Percentiles rank a stretch among this genome's conserved stretches.
Evolutionary conservation across 2,888 invertebrate genomes (phyloP).

Genomic region (Brachycybe producta): DNA sequence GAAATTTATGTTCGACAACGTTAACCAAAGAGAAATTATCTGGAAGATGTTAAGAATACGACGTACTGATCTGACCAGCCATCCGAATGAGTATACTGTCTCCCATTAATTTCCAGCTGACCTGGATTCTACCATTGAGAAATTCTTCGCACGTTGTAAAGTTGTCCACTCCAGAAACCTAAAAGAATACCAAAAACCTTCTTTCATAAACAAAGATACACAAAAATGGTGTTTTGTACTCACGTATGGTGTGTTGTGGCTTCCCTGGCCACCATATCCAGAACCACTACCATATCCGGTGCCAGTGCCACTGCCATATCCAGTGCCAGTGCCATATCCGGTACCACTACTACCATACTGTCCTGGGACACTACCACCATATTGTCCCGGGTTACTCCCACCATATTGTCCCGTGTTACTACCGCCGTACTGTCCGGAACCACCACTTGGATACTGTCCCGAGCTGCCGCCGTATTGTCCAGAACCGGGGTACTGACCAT

Average conservation of each 20-base stretch:
- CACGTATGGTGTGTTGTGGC: conserved; percentile 13
- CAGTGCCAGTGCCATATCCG: not conserved
- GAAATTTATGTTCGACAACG: no score
- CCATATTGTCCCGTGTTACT: conserved; percentile 11
- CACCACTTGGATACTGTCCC: conserved; percentile 3
- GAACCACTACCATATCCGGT: conserved; percentile 3
- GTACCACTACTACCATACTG: conserved; percentile 1
- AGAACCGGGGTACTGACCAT: conserved; percentile 10
- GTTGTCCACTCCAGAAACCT: conserved; percentile 17
- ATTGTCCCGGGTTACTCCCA: not conserved
- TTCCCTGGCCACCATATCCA: conserved; percentile 15
- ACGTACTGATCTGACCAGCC: conserved; percentile 40
- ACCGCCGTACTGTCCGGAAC: conserved; percentile 6
- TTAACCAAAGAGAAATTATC: no score
- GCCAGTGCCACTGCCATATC: conserved; percentile 3
- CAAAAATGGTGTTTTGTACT: conserved; percentile 2
- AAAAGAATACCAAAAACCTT: not conserved
- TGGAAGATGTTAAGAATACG: no score
- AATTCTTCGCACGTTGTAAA: conserved; percentile 70
- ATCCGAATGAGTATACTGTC: conserved; percentile 60
- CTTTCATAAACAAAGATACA: not conserved
- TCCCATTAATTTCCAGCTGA: conserved; percentile 70
- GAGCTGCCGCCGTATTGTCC: conserved; percentile 10
- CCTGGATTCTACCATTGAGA: conserved; percentile 65
- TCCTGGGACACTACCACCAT: conserved; percentile 3